Conservation (phyloP, 2,888 invertebrate genomes). For the Eubasilissa splendida region DNA sequence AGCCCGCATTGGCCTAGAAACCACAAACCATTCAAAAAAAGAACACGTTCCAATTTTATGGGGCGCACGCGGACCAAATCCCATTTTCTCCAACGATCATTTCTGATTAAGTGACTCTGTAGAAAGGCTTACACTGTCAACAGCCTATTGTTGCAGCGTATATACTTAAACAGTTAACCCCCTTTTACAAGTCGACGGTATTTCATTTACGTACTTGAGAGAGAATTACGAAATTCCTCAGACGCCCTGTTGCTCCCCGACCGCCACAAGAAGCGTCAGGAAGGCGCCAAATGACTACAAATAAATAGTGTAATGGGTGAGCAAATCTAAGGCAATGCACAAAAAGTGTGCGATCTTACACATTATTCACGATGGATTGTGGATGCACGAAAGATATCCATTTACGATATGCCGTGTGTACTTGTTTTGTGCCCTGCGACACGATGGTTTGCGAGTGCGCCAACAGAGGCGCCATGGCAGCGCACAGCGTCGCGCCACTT, state of each 20-base stretch:
- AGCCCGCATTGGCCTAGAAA: constrained; percentile 21
- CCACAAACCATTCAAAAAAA: background rate
- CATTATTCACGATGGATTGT: no score
- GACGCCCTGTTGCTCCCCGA: constrained; percentile 27
- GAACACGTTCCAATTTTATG: background rate
- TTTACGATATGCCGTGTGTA: no score
- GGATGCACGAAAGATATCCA: no score
- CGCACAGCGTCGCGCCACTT: constrained; percentile 25
- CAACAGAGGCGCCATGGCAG: no score
- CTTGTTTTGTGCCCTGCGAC: no score
- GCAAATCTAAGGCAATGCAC: no score
- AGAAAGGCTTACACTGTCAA: background rate
- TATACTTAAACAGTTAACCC: no score
- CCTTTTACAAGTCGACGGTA: background rate
- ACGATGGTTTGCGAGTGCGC: no score
- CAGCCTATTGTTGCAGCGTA: no score
- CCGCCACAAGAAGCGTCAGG: background rate
- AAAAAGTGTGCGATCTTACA: no score
- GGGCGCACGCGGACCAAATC: background rate
- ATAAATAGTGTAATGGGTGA: no score
- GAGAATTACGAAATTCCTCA: background rate
- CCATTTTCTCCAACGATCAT: background rate
- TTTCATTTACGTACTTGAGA: background rate
- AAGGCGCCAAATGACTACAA: background rate
- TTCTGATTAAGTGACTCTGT: background rate